Evolutionary conservation across 2,797 vertebrate genomes (phyloP).

Genomic region (Pipistrellus pygmaeus): DNA sequence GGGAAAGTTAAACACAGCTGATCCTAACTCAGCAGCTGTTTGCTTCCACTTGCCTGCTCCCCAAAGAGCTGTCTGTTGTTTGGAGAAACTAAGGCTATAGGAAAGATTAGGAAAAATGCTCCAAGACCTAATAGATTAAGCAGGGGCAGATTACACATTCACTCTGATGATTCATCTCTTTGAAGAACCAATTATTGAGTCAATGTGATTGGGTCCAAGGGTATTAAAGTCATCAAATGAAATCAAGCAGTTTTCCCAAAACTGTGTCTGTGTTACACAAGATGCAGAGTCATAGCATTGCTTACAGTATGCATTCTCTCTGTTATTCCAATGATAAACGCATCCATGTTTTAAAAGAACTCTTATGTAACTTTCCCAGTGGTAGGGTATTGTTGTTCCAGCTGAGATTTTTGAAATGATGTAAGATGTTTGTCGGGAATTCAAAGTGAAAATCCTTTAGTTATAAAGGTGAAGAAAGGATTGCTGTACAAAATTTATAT

Average conservation of each 20-base stretch:
- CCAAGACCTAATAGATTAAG: neutral
- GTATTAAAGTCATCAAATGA: neutral
- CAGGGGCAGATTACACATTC: neutral
- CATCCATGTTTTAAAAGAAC: conserved; percentile 62
- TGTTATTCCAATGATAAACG: conserved; percentile 33
- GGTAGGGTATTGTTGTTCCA: conserved; percentile 39
- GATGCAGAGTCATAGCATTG: neutral
- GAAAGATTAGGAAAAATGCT: neutral
- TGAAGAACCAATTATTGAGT: neutral
- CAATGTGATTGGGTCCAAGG: neutral
- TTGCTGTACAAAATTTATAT: neutral
- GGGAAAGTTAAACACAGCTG: neutral
- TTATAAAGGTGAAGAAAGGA: neutral
- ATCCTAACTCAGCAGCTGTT: neutral
- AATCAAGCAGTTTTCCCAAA: neutral
- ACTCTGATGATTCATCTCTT: neutral
- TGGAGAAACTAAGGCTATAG: neutral
- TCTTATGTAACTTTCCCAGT: conserved; percentile 39
- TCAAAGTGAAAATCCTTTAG: neutral
- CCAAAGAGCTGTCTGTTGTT: neutral
- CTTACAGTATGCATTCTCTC: conserved; percentile 1
- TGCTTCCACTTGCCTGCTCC: neutral
- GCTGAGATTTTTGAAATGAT: conserved; percentile 64
- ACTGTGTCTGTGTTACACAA: conserved; percentile 2
- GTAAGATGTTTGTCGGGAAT: neutral